phyloP scores from a whole-genome alignment of 2,113 vertebrate species.

The Urocolius indicus region DNA sequence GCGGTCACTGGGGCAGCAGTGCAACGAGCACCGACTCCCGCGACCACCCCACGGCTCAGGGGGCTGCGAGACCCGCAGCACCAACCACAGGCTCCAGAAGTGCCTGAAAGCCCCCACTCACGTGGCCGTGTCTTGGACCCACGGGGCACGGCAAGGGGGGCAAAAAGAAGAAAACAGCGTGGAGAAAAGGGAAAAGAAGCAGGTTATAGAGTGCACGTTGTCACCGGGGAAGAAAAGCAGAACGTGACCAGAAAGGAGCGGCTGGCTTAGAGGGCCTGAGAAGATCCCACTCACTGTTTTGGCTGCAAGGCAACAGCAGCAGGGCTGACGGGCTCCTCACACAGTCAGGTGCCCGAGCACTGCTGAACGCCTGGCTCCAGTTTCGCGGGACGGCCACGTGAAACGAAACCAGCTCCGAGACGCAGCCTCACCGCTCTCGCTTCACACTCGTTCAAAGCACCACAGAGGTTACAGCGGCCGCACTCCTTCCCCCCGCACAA shows the following conservation, averaged over 20 bases:
- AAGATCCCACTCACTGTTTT: neutral
- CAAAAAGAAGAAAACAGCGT: neutral
- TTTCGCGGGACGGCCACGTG: accelerated
- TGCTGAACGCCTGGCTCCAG: neutral
- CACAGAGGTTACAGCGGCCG: neutral
- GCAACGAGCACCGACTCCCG: accelerated
- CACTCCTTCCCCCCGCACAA: neutral
- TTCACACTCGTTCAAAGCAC: accelerated
- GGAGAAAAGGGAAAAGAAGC: too few relatives aligned
- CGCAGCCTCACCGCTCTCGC: neutral
- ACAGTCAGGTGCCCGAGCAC: neutral
- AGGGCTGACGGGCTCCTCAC: accelerated
- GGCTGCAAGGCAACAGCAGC: neutral
- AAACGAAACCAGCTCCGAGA: neutral
- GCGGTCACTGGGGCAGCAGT: accelerated
- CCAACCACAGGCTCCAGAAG: accelerated
- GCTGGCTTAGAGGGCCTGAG: neutral
- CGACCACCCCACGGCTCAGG: accelerated
- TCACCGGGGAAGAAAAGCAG: neutral
- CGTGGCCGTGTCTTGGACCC: accelerated
- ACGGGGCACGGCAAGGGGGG: accelerated
- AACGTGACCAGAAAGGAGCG: neutral
- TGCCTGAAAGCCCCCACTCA: accelerated
- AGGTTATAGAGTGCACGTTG: accelerated
- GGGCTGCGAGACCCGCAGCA: neutral